Base-by-base conservation (phyloP, 2,797 vertebrate genomes). In the Triplophysa yarkandensis region DNA sequence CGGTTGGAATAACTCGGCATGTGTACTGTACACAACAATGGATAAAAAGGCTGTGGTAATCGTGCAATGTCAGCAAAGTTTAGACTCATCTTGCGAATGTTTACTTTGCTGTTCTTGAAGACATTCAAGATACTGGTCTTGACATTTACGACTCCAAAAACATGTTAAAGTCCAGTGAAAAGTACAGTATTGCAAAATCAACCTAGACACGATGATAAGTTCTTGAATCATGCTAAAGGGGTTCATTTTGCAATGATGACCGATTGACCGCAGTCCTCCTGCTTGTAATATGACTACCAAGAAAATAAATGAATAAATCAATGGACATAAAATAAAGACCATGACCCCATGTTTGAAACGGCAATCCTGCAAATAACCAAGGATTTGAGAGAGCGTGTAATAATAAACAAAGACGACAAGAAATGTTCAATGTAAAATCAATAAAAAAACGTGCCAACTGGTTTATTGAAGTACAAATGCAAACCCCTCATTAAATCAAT, bases 21-120 rank as follows among this genome's bases (percentile, higher is more conserved):
- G 80, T 84, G 86, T 83, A 85, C 85, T 76, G 57, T 80, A 80
- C 39, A n/a, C 74, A 77, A 79, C 82, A 82, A 83, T 79, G 83
- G 81, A 80, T 57, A 85, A 87, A 76, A 76, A 63, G 87, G 84
- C 86, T 87, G 23, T 1, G 0, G 19, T 36, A 67, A 36, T 28
- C 54, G 58, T 13, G 41, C 27, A 58, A 75, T 68, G 55, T 39
- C 64, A 75, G 50, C 44, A 50, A 54, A 54, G 10, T 48, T 19
- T 16, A 43, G 39, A n/a, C 48, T 55, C 21, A 55, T 25, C n/a
- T 16, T 44, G 16, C 34, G 52, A 2, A 34, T 19, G 19, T 58
- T 32, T 32, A 1, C 17, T 32, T 34, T 58, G n/a, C 14, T n/a
- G 4, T 16, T 58, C 7, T 32, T 58, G 34, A 34, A 10, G 17